Evolutionary conservation across 2,888 invertebrate genomes (phyloP).

Genomic region (Litoditis marina): DNA sequence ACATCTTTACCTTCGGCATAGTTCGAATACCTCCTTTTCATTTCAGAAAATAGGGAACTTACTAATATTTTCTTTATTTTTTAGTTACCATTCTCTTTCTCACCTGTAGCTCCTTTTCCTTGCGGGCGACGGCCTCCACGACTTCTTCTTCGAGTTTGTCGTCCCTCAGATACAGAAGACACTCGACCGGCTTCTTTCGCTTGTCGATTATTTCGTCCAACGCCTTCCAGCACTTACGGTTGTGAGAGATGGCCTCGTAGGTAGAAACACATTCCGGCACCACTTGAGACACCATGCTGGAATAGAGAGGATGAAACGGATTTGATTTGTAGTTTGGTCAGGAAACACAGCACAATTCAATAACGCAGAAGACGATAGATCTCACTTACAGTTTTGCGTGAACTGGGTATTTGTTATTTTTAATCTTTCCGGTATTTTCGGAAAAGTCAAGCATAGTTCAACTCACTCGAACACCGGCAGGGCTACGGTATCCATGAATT

Average conservation of each 20-base stretch:
- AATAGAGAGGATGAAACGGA: too few relatives aligned
- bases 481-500: slow-evolving; percentile 71
- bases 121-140: slow-evolving; percentile 4
- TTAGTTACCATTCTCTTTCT: too few relatives aligned
- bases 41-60: too few relatives aligned
- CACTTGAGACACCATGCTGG: slow-evolving; percentile 47
- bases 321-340: too few relatives aligned
- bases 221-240: slow-evolving; percentile 52
- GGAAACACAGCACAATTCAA: too few relatives aligned
- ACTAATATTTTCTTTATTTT: too few relatives aligned
- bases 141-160: slow-evolving; percentile 36
- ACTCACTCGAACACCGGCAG: slow-evolving; percentile 66
- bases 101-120: background rate
- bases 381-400: background rate
- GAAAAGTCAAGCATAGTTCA: slow-evolving; percentile 17
- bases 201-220: slow-evolving; percentile 39
- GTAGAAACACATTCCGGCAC: slow-evolving; percentile 53
- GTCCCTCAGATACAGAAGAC: slow-evolving; percentile 50
- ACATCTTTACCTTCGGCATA: too few relatives aligned
- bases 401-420: slow-evolving; percentile 8
- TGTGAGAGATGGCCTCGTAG: slow-evolving; percentile 50
- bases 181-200: slow-evolving; percentile 23
- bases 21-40: too few relatives aligned
- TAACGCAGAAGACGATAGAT: background rate
- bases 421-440: slow-evolving; percentile 21